Base-by-base conservation (phyloP, 2,113 vertebrate species). In the Leptosomus discolor region DNA sequence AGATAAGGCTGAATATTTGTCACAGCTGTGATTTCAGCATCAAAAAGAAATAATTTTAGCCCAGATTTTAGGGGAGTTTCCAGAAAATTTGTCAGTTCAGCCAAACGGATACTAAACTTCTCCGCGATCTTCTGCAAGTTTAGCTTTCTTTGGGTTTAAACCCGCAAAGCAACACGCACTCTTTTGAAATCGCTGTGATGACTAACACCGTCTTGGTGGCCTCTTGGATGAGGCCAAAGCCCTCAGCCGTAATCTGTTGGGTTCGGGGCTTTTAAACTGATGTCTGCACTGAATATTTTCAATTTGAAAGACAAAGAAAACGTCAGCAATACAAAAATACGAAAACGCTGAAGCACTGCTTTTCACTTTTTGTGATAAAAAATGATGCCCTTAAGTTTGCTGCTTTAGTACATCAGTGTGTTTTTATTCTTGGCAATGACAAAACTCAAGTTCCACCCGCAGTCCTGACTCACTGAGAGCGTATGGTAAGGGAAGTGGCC, bases 21-120 rank as follows among this genome's bases (percentile, higher is more conserved):
- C 97, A 97, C 93, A 96, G 97, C 94, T 93, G 94, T 97, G 97
- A 97, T 96, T 98, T 97, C 93, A 92, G 93, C 93, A 89, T 92
- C 95, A 94, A 85, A 95, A 92, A 93, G 95, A 90, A 94, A 90
- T 94, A 97, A 97, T 96, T 97, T 97, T 96, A 96, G 93, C 84
- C 46, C 70, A 45, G 71, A 92, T 94, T 94, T 74, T 63, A 92
- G 92, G 96, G 95, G 92, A 94, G 93, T 97, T 97, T 97, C 97
- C 95, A 91, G 73, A 89, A 93, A 97, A 74, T 63, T 6, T 97
- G 93, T 91, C 88, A 46, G 83, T 95, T 97, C 94, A 97, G 96
- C 94, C 91, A 96, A 93, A 64, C 83, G 76, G 89, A 82, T 94
- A 53, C 80, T 45, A n/a, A 30, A 92, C 67, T 63, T 65, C 70